A percentile compares a stretch with the other conserved stretches of the same genome.
Evolutionary conservation across 2,888 invertebrate species (phyloP).

Genomic region (Parnassius orleans): DNA sequence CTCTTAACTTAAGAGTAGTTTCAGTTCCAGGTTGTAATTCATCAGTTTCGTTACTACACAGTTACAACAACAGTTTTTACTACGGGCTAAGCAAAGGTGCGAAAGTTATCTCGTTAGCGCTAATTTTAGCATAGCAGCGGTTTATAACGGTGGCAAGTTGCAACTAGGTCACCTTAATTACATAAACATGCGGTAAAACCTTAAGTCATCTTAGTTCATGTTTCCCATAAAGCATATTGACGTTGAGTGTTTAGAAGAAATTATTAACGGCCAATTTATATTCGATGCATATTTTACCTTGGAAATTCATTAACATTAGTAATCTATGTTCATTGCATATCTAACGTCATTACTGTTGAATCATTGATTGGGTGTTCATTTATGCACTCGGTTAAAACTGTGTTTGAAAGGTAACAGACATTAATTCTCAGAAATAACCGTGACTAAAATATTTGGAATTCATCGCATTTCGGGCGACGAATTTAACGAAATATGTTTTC

Average conservation of each 20-base stretch:
- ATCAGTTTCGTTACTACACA: slow-evolving; percentile 12
- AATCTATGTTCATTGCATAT: slow-evolving; percentile 44
- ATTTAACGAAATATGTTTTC: slow-evolving; percentile 16
- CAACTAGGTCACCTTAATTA: slow-evolving; percentile 18
- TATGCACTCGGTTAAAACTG: slow-evolving; percentile 49
- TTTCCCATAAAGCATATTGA: too few species aligned
- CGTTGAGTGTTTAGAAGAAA: slow-evolving; percentile 14
- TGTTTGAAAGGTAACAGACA: slow-evolving; percentile 35
- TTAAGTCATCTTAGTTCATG: slow-evolving; percentile 1
- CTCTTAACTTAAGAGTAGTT: too few species aligned
- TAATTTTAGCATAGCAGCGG: slow-evolving; percentile 11
- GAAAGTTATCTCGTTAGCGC: slow-evolving; percentile 12
- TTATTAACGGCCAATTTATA: slow-evolving; percentile 43
- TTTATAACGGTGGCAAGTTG: slow-evolving; percentile 7
- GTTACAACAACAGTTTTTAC: background rate
- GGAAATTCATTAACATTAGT: slow-evolving; percentile 44
- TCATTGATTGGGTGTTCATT: slow-evolving; percentile 50
- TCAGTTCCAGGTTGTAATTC: background rate
- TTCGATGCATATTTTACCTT: slow-evolving; percentile 51
- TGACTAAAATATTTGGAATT: slow-evolving; percentile 49
- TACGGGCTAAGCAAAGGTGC: slow-evolving; percentile 2
- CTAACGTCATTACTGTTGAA: slow-evolving; percentile 61
- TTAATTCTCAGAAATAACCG: slow-evolving; percentile 56
- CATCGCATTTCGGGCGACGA: slow-evolving; percentile 29
- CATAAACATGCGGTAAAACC: slow-evolving; percentile 14